Percentiles rank a stretch among this genome's conserved stretches.
phyloP scores from a whole-genome alignment of 2,113 vertebrate genomes.

The Sapayoa aenigma region DNA sequence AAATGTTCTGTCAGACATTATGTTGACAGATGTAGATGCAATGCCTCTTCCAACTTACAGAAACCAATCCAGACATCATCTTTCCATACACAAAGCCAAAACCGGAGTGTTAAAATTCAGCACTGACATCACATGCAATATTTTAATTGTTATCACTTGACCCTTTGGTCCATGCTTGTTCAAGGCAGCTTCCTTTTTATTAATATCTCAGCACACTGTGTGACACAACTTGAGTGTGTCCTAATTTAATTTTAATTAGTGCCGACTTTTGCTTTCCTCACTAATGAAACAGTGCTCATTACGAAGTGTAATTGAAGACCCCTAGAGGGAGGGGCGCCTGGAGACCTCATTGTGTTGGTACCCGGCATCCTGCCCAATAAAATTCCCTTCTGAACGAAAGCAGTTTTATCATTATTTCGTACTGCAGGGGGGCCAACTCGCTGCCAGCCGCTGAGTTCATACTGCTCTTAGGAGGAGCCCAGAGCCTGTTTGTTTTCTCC shows the following conservation, averaged over 20 bases:
- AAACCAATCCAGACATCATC: constrained; percentile 44
- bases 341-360: constrained; percentile 64
- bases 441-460: constrained; percentile 39
- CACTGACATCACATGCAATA: constrained; percentile 18
- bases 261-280: constrained; percentile 68
- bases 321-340: constrained; percentile 66
- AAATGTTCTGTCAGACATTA: constrained; percentile 58
- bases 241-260: constrained; percentile 76
- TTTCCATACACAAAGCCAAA: constrained; percentile 32
- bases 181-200: constrained; percentile 54
- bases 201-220: constrained; percentile 53
- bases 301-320: constrained; percentile 72
- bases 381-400: constrained; percentile 57
- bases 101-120: constrained; percentile 29
- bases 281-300: constrained; percentile 74
- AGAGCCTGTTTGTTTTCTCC: constrained; percentile 51
- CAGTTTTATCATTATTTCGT: constrained; percentile 69
- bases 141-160: constrained; percentile 64
- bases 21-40: constrained; percentile 57
- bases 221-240: constrained; percentile 57
- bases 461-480: constrained; percentile 36
- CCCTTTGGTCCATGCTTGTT: constrained; percentile 54
- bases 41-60: constrained; percentile 31
- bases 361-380: constrained; percentile 67
- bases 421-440: constrained; percentile 26